Percentiles rank a stretch among this genome's conserved stretches.
Evolutionary conservation across 2,888 invertebrate species (phyloP).

Genomic region (Atrina japonica): DNA sequence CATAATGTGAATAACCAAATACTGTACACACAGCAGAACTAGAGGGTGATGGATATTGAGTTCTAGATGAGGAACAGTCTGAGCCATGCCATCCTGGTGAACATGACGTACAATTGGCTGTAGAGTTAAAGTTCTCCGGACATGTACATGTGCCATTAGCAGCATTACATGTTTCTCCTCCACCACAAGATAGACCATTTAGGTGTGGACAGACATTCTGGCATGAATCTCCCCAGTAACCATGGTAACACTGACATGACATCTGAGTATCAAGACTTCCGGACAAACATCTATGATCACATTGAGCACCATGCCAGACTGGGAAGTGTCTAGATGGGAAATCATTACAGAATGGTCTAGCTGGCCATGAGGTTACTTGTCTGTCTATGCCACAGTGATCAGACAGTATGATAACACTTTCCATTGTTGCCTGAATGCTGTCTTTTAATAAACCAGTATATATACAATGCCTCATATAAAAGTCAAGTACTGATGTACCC

Average conservation of each 20-base stretch:
- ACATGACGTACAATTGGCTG: constrained; percentile 55
- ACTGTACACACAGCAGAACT: constrained; percentile 40
- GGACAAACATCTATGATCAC: constrained; percentile 49
- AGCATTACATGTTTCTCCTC: constrained; percentile 52
- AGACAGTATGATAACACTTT: constrained; percentile 38
- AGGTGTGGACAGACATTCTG: constrained; percentile 50
- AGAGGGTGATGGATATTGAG: constrained; percentile 4
- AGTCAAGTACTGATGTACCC: constrained; percentile 25
- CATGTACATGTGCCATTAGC: constrained; percentile 59
- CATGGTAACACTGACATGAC: constrained; percentile 55
- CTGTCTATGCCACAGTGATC: constrained; percentile 29
- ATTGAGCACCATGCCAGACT: constrained; percentile 50
- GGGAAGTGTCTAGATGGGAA: constrained; percentile 42
- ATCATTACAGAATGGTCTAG: constrained; percentile 38
- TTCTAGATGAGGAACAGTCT: constrained; percentile 52
- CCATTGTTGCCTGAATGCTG: constrained; percentile 31
- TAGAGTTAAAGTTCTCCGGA: constrained; percentile 49
- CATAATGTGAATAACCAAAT: constrained; percentile 55
- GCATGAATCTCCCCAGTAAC: constrained; percentile 60
- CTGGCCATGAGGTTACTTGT: constrained; percentile 36
- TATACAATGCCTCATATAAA: constrained; percentile 38
- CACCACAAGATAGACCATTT: constrained; percentile 54
- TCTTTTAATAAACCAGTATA: constrained; percentile 32
- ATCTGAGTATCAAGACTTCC: constrained; percentile 35
- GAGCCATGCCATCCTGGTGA: constrained; percentile 61